Evolutionary conservation across 2,888 invertebrate species (phyloP).

Genomic region (Apamea anceps): DNA sequence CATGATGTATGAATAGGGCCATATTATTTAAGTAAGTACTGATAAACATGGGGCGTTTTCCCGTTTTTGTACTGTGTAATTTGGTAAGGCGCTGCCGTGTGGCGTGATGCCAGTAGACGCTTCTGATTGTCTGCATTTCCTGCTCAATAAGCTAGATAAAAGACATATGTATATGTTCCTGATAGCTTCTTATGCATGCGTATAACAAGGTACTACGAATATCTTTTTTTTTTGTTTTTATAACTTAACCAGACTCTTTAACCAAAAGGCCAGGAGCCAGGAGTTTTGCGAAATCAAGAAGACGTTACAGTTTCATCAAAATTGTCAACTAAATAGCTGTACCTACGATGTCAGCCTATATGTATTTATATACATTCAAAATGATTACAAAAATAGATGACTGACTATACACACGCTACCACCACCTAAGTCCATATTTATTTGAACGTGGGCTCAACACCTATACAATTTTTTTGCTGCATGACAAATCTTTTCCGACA

Average conservation of each 20-base stretch:
- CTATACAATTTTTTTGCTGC: conserved; percentile 13
- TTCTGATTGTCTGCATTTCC: neutral
- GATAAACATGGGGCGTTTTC: neutral
- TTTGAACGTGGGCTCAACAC: conserved; percentile 22
- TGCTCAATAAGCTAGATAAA: neutral
- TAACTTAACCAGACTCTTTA: too few relatives aligned
- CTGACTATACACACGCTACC: neutral
- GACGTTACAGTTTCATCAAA: neutral
- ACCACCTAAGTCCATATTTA: conserved; percentile 12
- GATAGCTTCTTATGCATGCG: neutral
- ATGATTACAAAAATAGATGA: neutral
- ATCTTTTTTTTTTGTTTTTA: too few relatives aligned
- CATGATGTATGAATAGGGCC: neutral
- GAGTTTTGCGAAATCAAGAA: neutral
- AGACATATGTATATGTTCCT: neutral
- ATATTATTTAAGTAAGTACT: neutral
- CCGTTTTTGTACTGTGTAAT: neutral
- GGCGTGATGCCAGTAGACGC: conserved; percentile 1
- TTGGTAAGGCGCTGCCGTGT: conserved; percentile 8
- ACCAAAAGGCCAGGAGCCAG: neutral
- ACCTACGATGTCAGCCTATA: neutral
- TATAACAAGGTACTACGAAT: too few relatives aligned
- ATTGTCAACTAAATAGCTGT: too few relatives aligned
- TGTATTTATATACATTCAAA: too few relatives aligned
- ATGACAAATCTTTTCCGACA: conserved; percentile 22